These are phyloP conservation scores for Autographa gamma DNA, from an alignment of 2,888 invertebrate genomes.

Conservation along the genomic window DNA sequence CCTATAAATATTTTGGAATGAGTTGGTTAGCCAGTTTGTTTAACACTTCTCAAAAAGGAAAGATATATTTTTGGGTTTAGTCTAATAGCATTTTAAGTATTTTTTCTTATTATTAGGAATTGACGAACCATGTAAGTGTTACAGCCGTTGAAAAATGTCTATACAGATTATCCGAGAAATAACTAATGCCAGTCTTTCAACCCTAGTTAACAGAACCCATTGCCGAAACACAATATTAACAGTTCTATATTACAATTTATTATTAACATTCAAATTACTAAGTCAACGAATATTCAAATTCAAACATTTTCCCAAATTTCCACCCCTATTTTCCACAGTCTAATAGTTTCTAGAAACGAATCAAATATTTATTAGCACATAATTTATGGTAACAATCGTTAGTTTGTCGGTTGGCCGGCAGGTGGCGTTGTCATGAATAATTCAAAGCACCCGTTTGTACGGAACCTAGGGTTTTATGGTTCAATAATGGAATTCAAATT, in stretches of 20 bases:
- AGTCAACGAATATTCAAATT: not conserved
- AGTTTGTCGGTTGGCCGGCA: slow-evolving; percentile 76
- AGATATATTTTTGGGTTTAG: too few relatives aligned
- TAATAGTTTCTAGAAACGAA: slow-evolving; percentile 31
- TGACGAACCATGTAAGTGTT: too few relatives aligned
- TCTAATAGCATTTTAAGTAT: too few relatives aligned
- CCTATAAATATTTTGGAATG: too few relatives aligned
- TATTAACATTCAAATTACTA: not conserved
- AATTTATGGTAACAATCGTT: slow-evolving; percentile 69
- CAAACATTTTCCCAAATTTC: slow-evolving; percentile 30
- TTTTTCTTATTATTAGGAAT: too few relatives aligned
- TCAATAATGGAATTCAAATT: slow-evolving; percentile 65
- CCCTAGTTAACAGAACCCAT: not conserved
- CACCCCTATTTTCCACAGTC: slow-evolving; percentile 7
- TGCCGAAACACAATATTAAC: not conserved
- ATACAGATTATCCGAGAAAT: too few relatives aligned
- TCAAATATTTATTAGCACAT: slow-evolving; percentile 64
- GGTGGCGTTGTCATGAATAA: slow-evolving; percentile 78
- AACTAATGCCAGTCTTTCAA: not conserved
- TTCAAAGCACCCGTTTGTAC: slow-evolving; percentile 65
- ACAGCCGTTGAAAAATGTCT: too few relatives aligned
- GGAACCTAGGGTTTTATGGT: slow-evolving; percentile 59
- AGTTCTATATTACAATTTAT: not conserved
- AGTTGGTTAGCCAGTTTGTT: too few relatives aligned
- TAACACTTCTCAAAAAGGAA: too few relatives aligned